Conservation (phyloP, 2,113 vertebrate genomes). For the Condylura cristata region DNA sequence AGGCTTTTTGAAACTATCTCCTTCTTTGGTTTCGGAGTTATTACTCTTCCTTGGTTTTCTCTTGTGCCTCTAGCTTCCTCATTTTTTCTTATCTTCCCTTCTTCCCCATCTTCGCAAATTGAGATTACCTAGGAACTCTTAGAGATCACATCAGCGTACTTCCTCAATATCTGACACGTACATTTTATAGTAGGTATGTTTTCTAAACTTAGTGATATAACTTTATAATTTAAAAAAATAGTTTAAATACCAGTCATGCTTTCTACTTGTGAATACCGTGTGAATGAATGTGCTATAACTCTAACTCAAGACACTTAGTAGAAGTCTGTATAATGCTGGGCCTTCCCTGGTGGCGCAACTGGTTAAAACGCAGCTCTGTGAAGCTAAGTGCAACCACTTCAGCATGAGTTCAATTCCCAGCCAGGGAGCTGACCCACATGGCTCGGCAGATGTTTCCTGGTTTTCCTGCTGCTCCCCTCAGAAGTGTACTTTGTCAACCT, state of each 20-base stretch:
- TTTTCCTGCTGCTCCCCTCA: no score
- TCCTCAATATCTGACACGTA: neutral
- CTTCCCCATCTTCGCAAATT: neutral
- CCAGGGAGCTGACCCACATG: no score
- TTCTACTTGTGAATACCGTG: neutral
- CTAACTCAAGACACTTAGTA: neutral
- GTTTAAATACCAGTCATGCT: neutral
- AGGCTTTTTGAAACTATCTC: neutral
- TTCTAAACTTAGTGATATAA: neutral
- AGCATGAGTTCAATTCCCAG: no score
- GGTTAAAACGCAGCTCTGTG: no score
- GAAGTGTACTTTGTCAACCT: no score
- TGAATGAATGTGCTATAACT: neutral
- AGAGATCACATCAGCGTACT: neutral
- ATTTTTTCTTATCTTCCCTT: neutral
- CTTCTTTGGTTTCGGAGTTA: neutral
- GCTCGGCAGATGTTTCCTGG: no score
- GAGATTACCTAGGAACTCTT: neutral
- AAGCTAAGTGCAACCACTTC: no score
- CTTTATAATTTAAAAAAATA: neutral
- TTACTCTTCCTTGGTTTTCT: neutral
- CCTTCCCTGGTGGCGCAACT: no score
- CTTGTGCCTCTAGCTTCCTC: neutral
- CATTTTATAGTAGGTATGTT: neutral
- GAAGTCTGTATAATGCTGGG: neutral